Evolutionary conservation across 2,888 invertebrate species (phyloP), one percentile per base, ranked within the genome.

Genomic region (Rhingia campestris): DNA sequence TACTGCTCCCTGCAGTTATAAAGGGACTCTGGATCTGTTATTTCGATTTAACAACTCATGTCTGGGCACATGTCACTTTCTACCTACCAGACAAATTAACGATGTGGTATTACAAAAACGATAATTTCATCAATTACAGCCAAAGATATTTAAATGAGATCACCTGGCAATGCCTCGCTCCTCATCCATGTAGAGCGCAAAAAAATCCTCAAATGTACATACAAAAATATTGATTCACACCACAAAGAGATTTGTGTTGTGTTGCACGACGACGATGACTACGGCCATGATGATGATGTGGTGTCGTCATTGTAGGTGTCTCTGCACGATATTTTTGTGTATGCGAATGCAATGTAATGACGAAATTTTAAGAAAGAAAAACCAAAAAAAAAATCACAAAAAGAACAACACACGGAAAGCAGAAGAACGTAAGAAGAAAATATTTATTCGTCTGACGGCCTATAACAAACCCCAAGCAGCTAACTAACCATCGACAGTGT

Each of bases 201-300:
- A 69, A 51, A 61, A 49, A 56, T 37, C 22, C 58, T 66, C 43
- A 35, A 12, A 47, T 59, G 22, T 59, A 61, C 54, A 72, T 66
- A 67, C 54, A 77, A 45, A 64, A 82, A 51, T 73, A 77, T 82
- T 82, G 77, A 82, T 82, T 82, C 67, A 81, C 76, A 76, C 61
- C 33, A 67, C 73, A 67, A 67, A 54, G 70, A 77, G 54, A 54
- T 72, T 45, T 73, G 53, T 67, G 14, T 39, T 47, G 47, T 37
- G 14, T 39, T 47, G 47, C 39, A 54, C 45, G 33, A 72, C 56
- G 6, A 53, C 45, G 41, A 54, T n/a, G 67, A 61, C 74, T 66
- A 51, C 69, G 75, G 0, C 41, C 30, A 56, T 32, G 32, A 49
- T 39, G 33, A 63, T 77, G 22, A 22, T 22, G 22, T 22, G 22